These are phyloP conservation scores for Mycteria americana DNA, from an alignment of 2,797 vertebrate genomes.

Conservation along the genomic window DNA sequence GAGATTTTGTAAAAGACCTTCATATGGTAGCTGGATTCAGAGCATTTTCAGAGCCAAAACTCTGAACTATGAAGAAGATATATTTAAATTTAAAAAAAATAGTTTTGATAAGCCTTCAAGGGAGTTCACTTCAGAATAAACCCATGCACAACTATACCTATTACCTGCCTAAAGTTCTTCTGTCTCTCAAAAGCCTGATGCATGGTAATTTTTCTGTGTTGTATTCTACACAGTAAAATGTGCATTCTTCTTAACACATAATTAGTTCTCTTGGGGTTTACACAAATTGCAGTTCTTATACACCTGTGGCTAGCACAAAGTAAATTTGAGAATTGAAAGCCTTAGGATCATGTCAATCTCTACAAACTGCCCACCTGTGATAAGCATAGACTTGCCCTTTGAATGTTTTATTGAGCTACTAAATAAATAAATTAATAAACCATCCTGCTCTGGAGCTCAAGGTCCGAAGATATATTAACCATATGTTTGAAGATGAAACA, in stretches of 20 bases:
- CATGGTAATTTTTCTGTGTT: constrained; percentile 33
- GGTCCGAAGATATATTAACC: neutral
- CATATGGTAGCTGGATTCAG: neutral
- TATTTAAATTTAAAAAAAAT: neutral
- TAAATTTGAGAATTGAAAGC: constrained; percentile 48
- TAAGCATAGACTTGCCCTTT: neutral
- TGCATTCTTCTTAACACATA: constrained; percentile 43
- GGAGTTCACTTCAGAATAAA: constrained; percentile 20
- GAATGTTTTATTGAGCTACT: constrained; percentile 10
- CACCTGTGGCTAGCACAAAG: constrained; percentile 27
- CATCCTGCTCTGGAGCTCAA: neutral
- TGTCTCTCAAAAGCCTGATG: neutral
- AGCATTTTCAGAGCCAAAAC: neutral
- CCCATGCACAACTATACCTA: neutral
- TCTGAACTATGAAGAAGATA: neutral
- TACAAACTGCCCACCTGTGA: neutral
- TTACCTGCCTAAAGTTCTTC: constrained; percentile 4
- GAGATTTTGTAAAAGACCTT: neutral
- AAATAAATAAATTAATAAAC: constrained; percentile 33
- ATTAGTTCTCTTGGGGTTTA: constrained; percentile 58
- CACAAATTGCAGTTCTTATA: constrained; percentile 18
- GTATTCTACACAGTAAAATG: neutral
- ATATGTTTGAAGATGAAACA: neutral
- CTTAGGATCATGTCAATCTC: constrained; percentile 42
- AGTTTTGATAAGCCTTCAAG: constrained; percentile 22